Base-by-base conservation (phyloP, 2,113 vertebrate genomes). In the Euleptes europaea region DNA sequence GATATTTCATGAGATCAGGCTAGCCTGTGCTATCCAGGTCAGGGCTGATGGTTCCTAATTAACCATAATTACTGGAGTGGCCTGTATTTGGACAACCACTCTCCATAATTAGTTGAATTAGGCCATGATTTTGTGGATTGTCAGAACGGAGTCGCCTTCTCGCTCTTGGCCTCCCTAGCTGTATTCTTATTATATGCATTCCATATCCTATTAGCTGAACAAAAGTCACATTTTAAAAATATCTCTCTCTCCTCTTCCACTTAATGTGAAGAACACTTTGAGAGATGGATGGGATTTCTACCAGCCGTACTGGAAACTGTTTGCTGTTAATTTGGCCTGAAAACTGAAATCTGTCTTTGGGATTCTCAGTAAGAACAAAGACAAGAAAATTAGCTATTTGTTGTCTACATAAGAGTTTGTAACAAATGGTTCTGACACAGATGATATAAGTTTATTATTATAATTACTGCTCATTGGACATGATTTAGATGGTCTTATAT, bases 401-500 rank as follows among this genome's bases (percentile, higher is more conserved):
- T 85, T 91, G 83, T 86, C 83, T 84, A 86, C 86, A 86, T 57
- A 92, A 92, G 87, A 90, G 89, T 86, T 92, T 89, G 88, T 90
- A 82, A 89, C 81, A 87, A 91, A 78, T 88, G 91, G 90, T 80
- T 90, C 82, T 92, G 92, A 92, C 82, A 89, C n/a, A 33, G 79
- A 87, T 90, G 90, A 92, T 40, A 23, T 80, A 85, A 81, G 69
- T 87, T 92, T 93, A 91, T 91, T 91, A 86, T 91, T 88, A 91
- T 82, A 90, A 92, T 92, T 91, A 77, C 44, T n/a, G 80, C 60
- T 92, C 88, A 79, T 21, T 90, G 86, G 76, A 80, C 85, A 85
- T 93, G 91, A 93, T 93, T 93, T 90, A 91, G 73, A 51, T 82
- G 38, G 83, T 85, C 82, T 76, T 90, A 33, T 90, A 86, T 91